Conservation (phyloP, 2,113 vertebrate species). For the Apus apus region DNA sequence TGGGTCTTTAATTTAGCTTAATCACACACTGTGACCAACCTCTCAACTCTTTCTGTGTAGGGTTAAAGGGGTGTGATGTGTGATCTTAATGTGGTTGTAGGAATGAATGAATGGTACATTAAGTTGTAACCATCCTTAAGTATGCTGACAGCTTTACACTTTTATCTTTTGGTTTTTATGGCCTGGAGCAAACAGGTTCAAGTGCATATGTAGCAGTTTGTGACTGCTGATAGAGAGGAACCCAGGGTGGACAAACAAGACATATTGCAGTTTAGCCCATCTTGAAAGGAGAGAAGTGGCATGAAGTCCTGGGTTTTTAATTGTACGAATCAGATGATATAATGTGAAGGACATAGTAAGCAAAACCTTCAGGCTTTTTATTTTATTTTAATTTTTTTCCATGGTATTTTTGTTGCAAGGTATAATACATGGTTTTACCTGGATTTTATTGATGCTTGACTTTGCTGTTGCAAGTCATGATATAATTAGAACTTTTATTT, state of each 20-base stretch:
- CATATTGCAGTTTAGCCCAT: neutral
- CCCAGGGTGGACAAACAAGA: neutral
- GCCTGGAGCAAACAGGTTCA: neutral
- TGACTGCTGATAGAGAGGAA: neutral
- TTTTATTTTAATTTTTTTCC: no score
- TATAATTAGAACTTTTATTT: neutral
- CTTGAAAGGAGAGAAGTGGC: neutral
- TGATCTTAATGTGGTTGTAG: neutral
- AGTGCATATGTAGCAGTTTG: neutral
- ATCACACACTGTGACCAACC: neutral
- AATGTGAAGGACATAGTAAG: neutral
- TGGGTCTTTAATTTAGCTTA: neutral
- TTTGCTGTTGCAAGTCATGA: neutral
- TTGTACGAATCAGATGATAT: neutral
- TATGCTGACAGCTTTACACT: neutral
- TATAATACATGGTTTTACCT: neutral
- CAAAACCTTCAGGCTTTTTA: neutral
- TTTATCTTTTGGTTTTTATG: neutral
- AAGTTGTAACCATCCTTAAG: neutral
- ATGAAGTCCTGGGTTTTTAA: neutral
- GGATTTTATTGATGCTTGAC: neutral
- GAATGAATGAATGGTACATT: slow-evolving; percentile 16
- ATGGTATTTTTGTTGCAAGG: neutral
- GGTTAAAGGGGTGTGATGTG: neutral
- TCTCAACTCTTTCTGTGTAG: neutral